Evolutionary conservation across 2,888 invertebrate species (phyloP), one percentile per base, ranked within the genome.

Genomic region (Drosophila infuscata): DNA sequence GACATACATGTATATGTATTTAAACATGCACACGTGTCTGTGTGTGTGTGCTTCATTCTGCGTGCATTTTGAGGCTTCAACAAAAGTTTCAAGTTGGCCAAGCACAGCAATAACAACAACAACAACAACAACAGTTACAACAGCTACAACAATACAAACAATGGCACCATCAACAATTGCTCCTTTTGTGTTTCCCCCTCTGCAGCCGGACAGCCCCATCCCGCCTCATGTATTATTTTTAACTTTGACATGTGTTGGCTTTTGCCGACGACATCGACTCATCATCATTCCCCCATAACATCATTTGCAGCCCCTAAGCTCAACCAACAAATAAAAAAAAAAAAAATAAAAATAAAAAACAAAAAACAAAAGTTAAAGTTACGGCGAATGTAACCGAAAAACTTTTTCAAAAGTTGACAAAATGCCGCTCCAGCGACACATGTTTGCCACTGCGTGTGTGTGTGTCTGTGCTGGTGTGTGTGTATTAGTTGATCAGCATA

Each of bases 241-340:
- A 85, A 89, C 88, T 88, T 88, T 86, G 88, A 86, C 86, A 86
- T 86, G 79, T 86, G 86, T 84, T 86, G 81, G 88, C 86, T 85
- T 81, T 83, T 76, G 75, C 54, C 79, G 58, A 70, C 76, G 79
- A 89, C 89, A 89, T 85, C 75, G 78, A 77, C 78, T 88, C 82
- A 72, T 89, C 82, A 72, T 89, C 89, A 88, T 76, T 68, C 67
- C 57, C 65, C 66, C 63, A 74, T 74, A 71, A 81, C 73, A 80
- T 81, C 74, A 76, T 81, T 81, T 70, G 57, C 81, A 67, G 73
- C 48, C 61, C 56, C 29, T 5, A 56, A 56, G 38, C 56, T 25
- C 46, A 15, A 25, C 46, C 20, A 46, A 41, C 9, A n/a, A 41
- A 4, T n/a, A 41, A 4, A 41, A 35, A n/a, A 48, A 29, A 20